Evolutionary conservation across 2,113 vertebrate species (phyloP), one percentile per base, ranked within the genome.

Genomic region (Zapus hudsonius): DNA sequence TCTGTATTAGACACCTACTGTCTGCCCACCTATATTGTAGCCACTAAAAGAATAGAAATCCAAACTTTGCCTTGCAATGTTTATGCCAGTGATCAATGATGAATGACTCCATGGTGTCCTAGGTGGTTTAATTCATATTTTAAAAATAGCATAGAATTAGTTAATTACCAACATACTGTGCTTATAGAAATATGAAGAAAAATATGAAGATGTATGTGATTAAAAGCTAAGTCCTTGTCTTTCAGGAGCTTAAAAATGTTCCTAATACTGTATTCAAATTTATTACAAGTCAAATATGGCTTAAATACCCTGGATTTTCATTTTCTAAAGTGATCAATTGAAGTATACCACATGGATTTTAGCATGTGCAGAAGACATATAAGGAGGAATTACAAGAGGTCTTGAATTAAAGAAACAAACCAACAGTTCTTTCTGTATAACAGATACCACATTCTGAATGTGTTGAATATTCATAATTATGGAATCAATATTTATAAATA

Each of bases 391-490:
- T 61, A 11, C 8, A 89, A 85, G 23, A 83, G 70, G 70, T 16
- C 10, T 89, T 82, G 17, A 85, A 78, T 94, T 73, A 88, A 29
- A 87, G 75, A 86, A 69, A 88, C 40, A 52, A 78, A 73, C 22
- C 84, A 88, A 47, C 25, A 82, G 9, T 44, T 78, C 20, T 16
- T 52, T 80, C 29, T 72, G 83, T 87, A 23, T 89, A 91, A 89
- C 38, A 80, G 16, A 75, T 89, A 87, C n/a, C 61, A 89, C 15
- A 84, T 93, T 94, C 19, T 64, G 57, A 74, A 78, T 52, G 55
- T 91, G 22, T n/a, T 89, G 81, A 87, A 83, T 89, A 89, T 87
- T 94, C 55, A 80, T 87, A 69, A 67, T 92, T 27, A 82, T 90
- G 83, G 23, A 80, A 70, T 90, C 79, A 80, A 64, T 90, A 7